phyloP scores from a whole-genome alignment of 2,797 vertebrate genomes.

The Hipposideros larvatus region DNA sequence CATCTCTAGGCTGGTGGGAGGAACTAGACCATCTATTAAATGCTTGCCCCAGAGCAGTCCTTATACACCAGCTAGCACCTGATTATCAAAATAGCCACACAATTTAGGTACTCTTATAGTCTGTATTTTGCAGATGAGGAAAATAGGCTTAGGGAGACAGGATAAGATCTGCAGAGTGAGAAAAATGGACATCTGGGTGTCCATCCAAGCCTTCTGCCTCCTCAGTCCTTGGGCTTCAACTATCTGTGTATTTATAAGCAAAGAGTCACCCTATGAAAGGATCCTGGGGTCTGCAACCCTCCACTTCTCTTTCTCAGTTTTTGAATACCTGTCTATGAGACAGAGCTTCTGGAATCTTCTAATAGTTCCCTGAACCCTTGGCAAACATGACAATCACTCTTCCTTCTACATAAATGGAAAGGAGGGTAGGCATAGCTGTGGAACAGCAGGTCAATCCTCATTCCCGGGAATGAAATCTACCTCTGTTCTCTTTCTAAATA shows the following conservation, averaged over 20 bases:
- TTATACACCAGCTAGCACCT: background rate
- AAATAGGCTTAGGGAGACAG: background rate
- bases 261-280: background rate
- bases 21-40: background rate
- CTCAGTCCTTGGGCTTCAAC: background rate
- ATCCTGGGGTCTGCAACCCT: background rate
- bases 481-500: constrained; percentile 7
- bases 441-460: background rate
- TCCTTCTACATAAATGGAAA: background rate
- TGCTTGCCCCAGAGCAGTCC: background rate
- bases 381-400: background rate
- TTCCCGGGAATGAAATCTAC: background rate
- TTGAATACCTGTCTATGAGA: background rate
- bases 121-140: background rate
- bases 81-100: background rate
- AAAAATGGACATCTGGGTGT: background rate
- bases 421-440: background rate
- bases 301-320: background rate
- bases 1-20: background rate
- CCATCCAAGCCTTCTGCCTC: background rate
- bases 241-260: background rate
- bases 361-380: background rate
- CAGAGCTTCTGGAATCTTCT: background rate
- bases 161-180: background rate
- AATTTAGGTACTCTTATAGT: background rate